Percentiles rank a stretch among this genome's conserved stretches.
Evolutionary conservation across 1,140 invertebrate genomes (phyloP).

Genomic region (Calephelis virginiensis): DNA sequence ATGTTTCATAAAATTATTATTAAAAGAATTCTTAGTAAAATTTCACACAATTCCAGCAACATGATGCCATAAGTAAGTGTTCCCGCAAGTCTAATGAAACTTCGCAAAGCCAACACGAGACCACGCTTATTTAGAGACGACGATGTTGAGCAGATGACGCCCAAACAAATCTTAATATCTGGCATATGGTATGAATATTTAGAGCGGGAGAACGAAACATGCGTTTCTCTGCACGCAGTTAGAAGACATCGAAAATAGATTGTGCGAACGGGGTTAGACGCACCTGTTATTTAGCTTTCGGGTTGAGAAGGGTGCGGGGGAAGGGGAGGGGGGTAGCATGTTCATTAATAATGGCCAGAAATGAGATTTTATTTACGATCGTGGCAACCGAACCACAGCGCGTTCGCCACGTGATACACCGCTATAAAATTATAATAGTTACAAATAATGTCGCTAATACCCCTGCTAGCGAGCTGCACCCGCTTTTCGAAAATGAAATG

Average conservation of each 20-base stretch:
- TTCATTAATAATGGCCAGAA: slow-evolving; percentile 76
- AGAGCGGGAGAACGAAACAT: slow-evolving; percentile 63
- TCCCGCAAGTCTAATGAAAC: slow-evolving; percentile 69
- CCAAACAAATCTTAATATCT: slow-evolving; percentile 75
- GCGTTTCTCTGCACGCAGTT: slow-evolving; percentile 64
- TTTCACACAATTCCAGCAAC: slow-evolving; percentile 58
- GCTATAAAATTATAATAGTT: slow-evolving; percentile 21
- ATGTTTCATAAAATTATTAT: neutral
- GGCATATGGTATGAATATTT: slow-evolving; percentile 76
- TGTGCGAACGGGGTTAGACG: slow-evolving; percentile 76
- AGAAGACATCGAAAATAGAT: slow-evolving; percentile 77
- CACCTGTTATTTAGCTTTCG: slow-evolving; percentile 76
- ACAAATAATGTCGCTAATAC: neutral
- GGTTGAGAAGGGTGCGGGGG: slow-evolving; percentile 46
- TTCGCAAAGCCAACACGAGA: slow-evolving; percentile 64
- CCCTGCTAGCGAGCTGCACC: too few relatives aligned
- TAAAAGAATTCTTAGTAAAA: slow-evolving; percentile 26
- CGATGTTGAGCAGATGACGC: slow-evolving; percentile 72
- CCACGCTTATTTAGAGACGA: slow-evolving; percentile 64
- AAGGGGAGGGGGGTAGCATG: slow-evolving; percentile 45
- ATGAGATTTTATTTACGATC: slow-evolving; percentile 76
- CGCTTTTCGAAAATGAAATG: too few relatives aligned
- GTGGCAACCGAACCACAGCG: slow-evolving; percentile 49
- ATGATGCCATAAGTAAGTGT: slow-evolving; percentile 64
- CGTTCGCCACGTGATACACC: slow-evolving; percentile 46